Evolutionary conservation across 2,888 invertebrate genomes (phyloP).

Genomic region (Parnassius smintheus): DNA sequence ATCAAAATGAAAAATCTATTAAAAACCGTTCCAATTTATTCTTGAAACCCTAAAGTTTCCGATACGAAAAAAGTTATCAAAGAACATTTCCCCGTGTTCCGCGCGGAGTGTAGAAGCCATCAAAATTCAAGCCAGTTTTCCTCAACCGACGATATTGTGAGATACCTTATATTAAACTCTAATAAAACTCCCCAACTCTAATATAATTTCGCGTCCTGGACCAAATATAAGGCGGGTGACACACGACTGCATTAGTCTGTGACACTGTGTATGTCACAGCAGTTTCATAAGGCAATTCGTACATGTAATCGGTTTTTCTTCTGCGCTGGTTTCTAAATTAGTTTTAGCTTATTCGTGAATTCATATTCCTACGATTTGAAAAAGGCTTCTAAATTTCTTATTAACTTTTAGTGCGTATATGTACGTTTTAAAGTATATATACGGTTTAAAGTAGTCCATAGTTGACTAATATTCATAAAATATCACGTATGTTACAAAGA

Average conservation of each 20-base stretch:
- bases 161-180: constrained; percentile 72
- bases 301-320: too few relatives aligned
- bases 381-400: too few relatives aligned
- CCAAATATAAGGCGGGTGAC: constrained; percentile 40
- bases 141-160: constrained; percentile 53
- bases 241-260: constrained; percentile 1
- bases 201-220: constrained; percentile 60
- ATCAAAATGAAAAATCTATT: constrained; percentile 14
- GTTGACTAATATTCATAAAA: too few relatives aligned
- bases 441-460: too few relatives aligned
- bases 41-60: constrained; percentile 39
- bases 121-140: constrained; percentile 54
- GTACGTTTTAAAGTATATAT: too few relatives aligned
- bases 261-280: not conserved
- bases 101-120: constrained; percentile 48
- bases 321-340: too few relatives aligned
- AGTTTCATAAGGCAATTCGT: not conserved
- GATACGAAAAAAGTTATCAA: constrained; percentile 46
- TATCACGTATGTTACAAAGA: too few relatives aligned
- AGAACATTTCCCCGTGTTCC: constrained; percentile 42
- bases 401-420: too few relatives aligned
- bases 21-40: constrained; percentile 35
- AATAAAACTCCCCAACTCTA: constrained; percentile 66
- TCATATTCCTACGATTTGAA: too few relatives aligned
- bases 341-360: too few relatives aligned